A percentile compares a stretch with the other conserved stretches of the same genome.
These are phyloP conservation scores for Oreortyx pictus DNA, from an alignment of 2,797 vertebrate genomes.

Conservation along the genomic window DNA sequence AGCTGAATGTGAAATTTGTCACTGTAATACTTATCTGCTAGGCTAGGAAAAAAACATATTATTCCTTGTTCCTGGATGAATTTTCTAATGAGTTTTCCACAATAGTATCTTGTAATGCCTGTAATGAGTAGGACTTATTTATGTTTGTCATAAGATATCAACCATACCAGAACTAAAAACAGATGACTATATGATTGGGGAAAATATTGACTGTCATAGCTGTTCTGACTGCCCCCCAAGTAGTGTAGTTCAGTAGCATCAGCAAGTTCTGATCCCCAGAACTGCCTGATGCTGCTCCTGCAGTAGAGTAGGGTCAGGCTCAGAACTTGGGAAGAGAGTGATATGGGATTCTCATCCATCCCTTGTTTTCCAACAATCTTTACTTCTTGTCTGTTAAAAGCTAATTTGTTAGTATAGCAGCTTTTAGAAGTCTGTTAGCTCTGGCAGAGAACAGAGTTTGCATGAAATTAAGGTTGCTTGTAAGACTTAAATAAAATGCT, in stretches of 20 bases:
- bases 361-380: not conserved
- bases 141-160: not conserved
- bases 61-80: not conserved
- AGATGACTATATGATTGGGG: not conserved
- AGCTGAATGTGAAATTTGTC: not conserved
- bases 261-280: not conserved
- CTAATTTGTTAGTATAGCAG: not conserved
- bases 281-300: not conserved
- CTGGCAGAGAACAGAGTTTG: not conserved
- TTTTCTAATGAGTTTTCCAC: not conserved
- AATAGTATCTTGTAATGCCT: not conserved
- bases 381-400: not conserved
- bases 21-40: not conserved
- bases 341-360: not conserved
- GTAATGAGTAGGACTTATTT: not conserved
- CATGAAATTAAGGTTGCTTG: not conserved
- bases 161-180: not conserved
- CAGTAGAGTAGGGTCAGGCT: accelerated
- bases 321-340: not conserved
- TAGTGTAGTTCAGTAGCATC: not conserved
- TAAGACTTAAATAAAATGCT: not conserved
- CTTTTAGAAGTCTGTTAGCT: not conserved
- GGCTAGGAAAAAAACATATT: not conserved
- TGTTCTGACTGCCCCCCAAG: not conserved
- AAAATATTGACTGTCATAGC: not conserved